Conservation (phyloP, 2,888 invertebrate genomes). For the Chalcosyrphus nemorum region DNA sequence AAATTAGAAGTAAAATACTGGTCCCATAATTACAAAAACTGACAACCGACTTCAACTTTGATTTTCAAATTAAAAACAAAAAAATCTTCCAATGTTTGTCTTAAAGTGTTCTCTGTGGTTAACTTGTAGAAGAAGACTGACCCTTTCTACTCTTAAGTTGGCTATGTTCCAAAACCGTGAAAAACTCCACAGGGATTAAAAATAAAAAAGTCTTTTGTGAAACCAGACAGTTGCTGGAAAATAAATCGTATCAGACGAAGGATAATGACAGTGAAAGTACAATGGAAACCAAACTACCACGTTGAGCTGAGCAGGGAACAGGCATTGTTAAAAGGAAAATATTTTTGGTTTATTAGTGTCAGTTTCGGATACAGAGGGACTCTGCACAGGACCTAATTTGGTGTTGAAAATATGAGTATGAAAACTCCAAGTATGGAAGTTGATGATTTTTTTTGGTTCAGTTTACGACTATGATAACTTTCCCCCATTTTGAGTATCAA, state of each 20-base stretch:
- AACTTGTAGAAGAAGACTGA: no score
- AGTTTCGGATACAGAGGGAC: background rate
- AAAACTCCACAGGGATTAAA: background rate
- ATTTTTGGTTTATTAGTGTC: background rate
- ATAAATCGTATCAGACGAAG: slow-evolving; percentile 11
- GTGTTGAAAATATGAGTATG: background rate
- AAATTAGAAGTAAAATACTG: no score
- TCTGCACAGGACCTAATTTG: background rate
- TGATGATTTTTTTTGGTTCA: no score
- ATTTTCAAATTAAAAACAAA: no score
- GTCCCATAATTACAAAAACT: no score
- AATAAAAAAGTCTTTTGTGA: background rate
- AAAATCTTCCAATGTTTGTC: background rate
- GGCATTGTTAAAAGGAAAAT: background rate
- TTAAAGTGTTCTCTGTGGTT: background rate
- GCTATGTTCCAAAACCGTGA: background rate
- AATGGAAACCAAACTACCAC: background rate
- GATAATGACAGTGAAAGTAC: slow-evolving; percentile 31
- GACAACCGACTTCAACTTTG: no score
- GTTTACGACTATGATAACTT: no score
- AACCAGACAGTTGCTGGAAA: slow-evolving; percentile 1
- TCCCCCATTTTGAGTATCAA: no score
- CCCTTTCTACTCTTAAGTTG: background rate
- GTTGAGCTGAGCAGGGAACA: background rate
- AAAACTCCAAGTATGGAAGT: no score